Evolutionary conservation across 2,888 invertebrate genomes (phyloP).

Genomic region (Rhimphoctona megacephalus): DNA sequence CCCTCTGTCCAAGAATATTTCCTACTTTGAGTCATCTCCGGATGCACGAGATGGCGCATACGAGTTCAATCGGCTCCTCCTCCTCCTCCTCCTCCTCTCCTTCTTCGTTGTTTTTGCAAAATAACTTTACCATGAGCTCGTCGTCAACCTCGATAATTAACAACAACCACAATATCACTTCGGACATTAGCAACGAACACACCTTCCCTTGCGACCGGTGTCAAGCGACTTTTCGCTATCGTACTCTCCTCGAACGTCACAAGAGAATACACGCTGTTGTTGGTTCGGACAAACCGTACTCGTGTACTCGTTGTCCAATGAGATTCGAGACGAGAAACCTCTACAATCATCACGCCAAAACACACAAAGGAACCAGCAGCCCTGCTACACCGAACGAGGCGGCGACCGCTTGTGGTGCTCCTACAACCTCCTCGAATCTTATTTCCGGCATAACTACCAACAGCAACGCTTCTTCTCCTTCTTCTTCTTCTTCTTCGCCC

Average conservation of each 20-base stretch:
- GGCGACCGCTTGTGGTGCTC: not conserved
- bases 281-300: conserved; percentile 82
- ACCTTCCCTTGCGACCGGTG: conserved; percentile 82
- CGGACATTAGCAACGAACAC: conserved; percentile 73
- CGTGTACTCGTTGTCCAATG: conserved; percentile 83
- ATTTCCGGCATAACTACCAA: conserved; percentile 6
- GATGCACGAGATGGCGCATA: conserved; percentile 81
- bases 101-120: conserved; percentile 34
- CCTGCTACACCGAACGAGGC: not conserved
- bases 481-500: not conserved
- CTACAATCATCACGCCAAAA: conserved; percentile 84
- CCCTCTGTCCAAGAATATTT: conserved; percentile 80
- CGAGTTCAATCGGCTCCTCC: conserved; percentile 57
- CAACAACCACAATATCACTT: conserved; percentile 17
- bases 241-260: conserved; percentile 83
- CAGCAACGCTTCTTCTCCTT: not conserved
- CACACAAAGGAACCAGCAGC: conserved; percentile 76
- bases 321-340: conserved; percentile 83
- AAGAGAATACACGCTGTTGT: conserved; percentile 80
- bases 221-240: conserved; percentile 83
- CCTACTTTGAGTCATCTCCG: conserved; percentile 80
- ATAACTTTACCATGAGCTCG: conserved; percentile 43
- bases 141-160: conserved; percentile 43
- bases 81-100: conserved; percentile 17
- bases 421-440: conserved; percentile 48